Conservation (phyloP, 2,888 invertebrate genomes). For the Hetaerina titia region DNA sequence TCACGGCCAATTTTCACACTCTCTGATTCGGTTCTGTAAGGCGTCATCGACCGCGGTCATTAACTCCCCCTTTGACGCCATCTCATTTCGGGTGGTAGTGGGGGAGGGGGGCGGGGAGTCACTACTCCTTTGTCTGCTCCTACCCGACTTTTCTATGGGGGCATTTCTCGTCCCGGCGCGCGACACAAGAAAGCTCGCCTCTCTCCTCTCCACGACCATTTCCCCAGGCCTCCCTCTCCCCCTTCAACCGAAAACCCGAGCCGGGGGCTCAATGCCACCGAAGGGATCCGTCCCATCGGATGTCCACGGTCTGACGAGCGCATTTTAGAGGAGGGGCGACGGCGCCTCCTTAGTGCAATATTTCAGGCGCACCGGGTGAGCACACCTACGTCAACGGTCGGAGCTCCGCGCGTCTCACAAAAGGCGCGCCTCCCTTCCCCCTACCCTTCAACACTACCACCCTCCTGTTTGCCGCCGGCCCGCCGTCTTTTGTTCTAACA, state of each 20-base stretch:
- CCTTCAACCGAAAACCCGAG: neutral
- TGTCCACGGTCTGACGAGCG: slow-evolving; percentile 30
- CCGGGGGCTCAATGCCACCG: neutral
- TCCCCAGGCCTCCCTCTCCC: neutral
- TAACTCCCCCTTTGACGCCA: neutral
- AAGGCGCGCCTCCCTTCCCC: neutral
- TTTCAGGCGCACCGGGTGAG: slow-evolving; percentile 3
- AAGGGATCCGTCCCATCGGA: neutral
- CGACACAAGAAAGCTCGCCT: neutral
- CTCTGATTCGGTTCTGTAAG: neutral
- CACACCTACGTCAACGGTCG: neutral
- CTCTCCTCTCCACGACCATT: neutral
- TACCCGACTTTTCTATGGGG: no score
- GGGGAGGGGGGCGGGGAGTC: neutral
- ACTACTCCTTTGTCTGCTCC: neutral
- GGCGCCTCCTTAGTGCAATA: slow-evolving; percentile 27
- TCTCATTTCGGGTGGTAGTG: neutral
- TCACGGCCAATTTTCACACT: neutral
- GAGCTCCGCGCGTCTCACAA: neutral
- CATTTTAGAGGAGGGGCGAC: neutral
- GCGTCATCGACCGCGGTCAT: neutral
- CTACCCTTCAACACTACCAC: neutral
- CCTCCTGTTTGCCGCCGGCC: neutral
- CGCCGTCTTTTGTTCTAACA: slow-evolving; percentile 26
- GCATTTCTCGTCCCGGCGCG: neutral